Base-by-base conservation (phyloP, 2,888 invertebrate genomes). In the Eretmocerus hayati region DNA sequence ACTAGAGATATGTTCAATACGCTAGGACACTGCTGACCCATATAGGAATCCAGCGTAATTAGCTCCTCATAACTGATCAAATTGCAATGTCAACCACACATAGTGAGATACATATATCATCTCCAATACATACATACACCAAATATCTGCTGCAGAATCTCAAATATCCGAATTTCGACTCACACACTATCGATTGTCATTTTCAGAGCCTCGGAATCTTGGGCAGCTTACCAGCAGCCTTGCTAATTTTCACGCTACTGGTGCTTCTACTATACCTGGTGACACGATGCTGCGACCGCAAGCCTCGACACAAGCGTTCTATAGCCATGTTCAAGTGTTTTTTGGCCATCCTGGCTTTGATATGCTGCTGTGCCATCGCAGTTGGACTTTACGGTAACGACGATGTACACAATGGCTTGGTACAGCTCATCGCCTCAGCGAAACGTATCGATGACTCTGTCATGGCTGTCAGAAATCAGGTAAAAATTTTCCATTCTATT, bases 271-370 rank as follows among this genome's bases (percentile, higher is more conserved):
- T 94, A 63, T 95, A 94, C 76, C 81, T 95, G 70, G 84, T 94
- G 73, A 91, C 92, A 64, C 81, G 94, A 75, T 95, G 95, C 76
- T 94, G 94, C 80, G 93, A 93, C 78, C 82, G 91, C 64, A 90
- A 90, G 73, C 90, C 91, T 58, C 82, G 91, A 47, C 89, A 90
- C 53, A 85, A 88, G 51, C 84, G 85, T 69, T 90, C 90, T 62
- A 90, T 93, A 72, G 85, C 89, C 42, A 88, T 92, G 61, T 77
- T 93, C 58, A 87, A 87, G 77, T 87, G 69, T 81, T 68, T 85
- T 18, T 75, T 88, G 46, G 87, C 87, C 65, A 81, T 87, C 53
- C 83, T 87, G 15, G 86, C 92, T 43, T 84, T 94, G 52, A 78
- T 92, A 56, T 92, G 91, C 67, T 90, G 91, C 74, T 90, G 88